phyloP scores from a whole-genome alignment of 2,113 vertebrate genomes.

The Crotalus horridus region DNA sequence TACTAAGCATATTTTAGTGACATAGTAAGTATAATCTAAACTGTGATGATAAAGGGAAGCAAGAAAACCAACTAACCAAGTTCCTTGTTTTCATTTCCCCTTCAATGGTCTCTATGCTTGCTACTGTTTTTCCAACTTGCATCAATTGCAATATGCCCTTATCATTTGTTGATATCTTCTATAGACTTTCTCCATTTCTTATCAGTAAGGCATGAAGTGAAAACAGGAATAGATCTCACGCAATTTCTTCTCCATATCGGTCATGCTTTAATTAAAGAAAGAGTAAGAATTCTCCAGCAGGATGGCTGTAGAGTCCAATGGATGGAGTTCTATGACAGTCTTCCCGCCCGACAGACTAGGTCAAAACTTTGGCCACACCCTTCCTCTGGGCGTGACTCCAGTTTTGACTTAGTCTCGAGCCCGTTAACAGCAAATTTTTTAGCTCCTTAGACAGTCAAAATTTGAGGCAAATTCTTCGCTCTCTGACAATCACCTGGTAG shows the following conservation, averaged over 20 bases:
- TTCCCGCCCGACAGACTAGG: too few species aligned
- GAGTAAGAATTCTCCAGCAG: too few species aligned
- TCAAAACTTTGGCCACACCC: too few species aligned
- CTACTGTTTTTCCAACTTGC: not conserved
- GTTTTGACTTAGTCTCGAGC: too few species aligned
- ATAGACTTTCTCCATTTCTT: not conserved
- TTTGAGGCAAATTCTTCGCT: too few species aligned
- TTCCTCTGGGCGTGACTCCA: too few species aligned
- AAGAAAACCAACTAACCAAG: not conserved
- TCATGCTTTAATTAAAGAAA: not conserved
- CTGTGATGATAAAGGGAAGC: not conserved
- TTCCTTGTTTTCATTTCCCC: not conserved
- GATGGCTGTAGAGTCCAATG: too few species aligned
- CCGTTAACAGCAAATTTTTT: too few species aligned
- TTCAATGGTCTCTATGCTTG: not conserved
- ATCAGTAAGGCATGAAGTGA: not conserved
- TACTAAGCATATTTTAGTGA: not conserved
- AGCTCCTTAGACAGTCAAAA: too few species aligned
- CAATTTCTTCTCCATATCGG: not conserved
- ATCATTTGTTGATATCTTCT: not conserved
- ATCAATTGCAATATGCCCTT: not conserved
- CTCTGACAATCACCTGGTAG: too few species aligned
- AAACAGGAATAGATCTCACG: not conserved
- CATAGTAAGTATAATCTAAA: not conserved
- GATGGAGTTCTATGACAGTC: too few species aligned